These are phyloP conservation scores for Tetrapedia diversipes DNA, from an alignment of 2,888 invertebrate species.

Conservation along the genomic window DNA sequence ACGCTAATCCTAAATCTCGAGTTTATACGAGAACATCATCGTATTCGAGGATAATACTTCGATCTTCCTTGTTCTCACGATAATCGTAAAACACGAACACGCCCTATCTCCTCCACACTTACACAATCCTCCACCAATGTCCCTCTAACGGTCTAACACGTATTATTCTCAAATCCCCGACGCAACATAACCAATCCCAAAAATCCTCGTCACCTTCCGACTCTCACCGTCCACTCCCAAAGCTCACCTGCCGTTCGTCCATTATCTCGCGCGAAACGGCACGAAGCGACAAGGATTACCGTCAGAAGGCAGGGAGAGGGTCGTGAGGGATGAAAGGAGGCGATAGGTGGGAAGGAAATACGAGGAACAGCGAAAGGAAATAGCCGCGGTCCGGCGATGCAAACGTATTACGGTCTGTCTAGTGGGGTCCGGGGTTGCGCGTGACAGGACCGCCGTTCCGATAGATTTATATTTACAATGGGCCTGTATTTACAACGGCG, in stretches of 20 bases:
- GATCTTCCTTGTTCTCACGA: too few species aligned
- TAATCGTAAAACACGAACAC: too few species aligned
- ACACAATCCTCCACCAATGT: too few species aligned
- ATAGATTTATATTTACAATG: slow-evolving; percentile 74
- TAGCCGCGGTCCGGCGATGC: slow-evolving; percentile 32
- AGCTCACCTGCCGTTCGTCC: slow-evolving; percentile 9
- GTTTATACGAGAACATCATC: too few species aligned
- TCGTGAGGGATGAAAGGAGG: slow-evolving; percentile 12
- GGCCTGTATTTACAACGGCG: slow-evolving; percentile 64
- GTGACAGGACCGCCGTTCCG: slow-evolving; percentile 68
- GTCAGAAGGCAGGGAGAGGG: background rate
- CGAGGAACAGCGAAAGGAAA: slow-evolving; percentile 47
- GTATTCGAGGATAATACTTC: too few species aligned
- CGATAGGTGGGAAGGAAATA: slow-evolving; percentile 43
- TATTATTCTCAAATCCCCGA: background rate
- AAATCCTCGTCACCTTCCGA: background rate
- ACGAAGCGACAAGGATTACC: background rate
- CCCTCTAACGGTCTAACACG: background rate
- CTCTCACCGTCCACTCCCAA: background rate
- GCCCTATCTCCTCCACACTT: too few species aligned
- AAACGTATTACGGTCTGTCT: slow-evolving; percentile 43
- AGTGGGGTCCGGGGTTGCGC: slow-evolving; percentile 52
- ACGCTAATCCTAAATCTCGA: too few species aligned
- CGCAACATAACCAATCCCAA: background rate
- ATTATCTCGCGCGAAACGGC: slow-evolving; percentile 41